These are phyloP conservation scores for Sitobion miscanthi DNA, from an alignment of 1,140 invertebrate genomes.

Conservation along the genomic window DNA sequence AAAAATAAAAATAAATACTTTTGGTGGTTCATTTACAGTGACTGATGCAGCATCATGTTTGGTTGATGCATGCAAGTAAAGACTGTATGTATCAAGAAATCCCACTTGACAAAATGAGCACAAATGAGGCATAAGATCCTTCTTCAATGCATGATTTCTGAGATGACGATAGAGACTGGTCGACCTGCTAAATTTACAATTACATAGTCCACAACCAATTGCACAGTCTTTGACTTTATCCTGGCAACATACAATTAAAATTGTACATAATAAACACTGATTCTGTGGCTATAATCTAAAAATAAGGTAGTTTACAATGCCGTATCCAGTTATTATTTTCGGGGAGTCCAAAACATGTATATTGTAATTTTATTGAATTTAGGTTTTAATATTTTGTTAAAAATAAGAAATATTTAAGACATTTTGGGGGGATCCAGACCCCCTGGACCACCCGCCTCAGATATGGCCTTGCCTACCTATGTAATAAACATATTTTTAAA, in stretches of 20 bases:
- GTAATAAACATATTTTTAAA: background rate
- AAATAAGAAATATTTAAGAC: too few species aligned
- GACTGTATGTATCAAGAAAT: conserved; percentile 37
- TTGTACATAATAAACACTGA: background rate
- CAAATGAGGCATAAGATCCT: conserved; percentile 36
- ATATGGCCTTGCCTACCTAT: too few species aligned
- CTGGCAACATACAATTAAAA: background rate
- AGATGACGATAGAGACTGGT: conserved; percentile 48
- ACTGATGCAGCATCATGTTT: conserved; percentile 20
- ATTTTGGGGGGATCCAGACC: too few species aligned
- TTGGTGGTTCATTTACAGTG: background rate
- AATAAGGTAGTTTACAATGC: background rate
- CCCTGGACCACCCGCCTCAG: too few species aligned
- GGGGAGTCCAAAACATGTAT: too few species aligned
- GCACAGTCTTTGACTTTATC: conserved; percentile 8
- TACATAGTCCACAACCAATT: conserved; percentile 41
- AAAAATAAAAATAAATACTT: conserved; percentile 23
- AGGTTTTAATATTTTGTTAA: too few species aligned
- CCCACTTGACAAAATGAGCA: conserved; percentile 51
- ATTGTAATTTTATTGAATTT: too few species aligned
- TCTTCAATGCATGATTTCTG: conserved; percentile 41
- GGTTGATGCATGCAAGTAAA: conserved; percentile 35
- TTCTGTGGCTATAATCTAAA: background rate
- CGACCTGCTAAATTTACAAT: conserved; percentile 25
- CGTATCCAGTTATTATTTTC: too few species aligned